Evolutionary conservation across 2,888 invertebrate species (phyloP).

Genomic region (Anoplius nigerrimus): DNA sequence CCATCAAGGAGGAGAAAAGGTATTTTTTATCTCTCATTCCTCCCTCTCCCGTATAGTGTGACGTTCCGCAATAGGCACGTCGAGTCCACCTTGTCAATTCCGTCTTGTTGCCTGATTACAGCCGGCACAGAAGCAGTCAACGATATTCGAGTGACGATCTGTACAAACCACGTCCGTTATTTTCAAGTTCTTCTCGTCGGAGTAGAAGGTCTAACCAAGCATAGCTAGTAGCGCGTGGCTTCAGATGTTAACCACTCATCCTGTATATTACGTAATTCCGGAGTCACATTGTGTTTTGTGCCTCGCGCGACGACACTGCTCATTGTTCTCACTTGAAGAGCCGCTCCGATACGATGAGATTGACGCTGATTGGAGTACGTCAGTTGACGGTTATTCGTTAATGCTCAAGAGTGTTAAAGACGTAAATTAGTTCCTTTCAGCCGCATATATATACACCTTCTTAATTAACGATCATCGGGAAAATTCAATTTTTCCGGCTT

Average conservation of each 20-base stretch:
- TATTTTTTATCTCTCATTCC: slow-evolving; percentile 40
- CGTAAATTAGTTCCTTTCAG: no score
- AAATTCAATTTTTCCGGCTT: no score
- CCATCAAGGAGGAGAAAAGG: slow-evolving; percentile 70
- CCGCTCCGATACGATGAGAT: no score
- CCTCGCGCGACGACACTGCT: no score
- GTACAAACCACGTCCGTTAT: slow-evolving; percentile 82
- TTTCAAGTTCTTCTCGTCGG: slow-evolving; percentile 76
- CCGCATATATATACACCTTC: no score
- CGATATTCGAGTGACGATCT: slow-evolving; percentile 83
- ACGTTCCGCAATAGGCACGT: slow-evolving; percentile 7
- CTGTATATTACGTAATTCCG: no score
- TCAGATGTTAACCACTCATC: slow-evolving; percentile 46
- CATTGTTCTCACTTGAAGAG: no score
- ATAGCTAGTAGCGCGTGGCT: slow-evolving; percentile 63
- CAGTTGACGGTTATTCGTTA: no score
- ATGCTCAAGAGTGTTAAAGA: no score
- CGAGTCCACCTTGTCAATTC: slow-evolving; percentile 1
- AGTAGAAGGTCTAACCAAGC: slow-evolving; percentile 75
- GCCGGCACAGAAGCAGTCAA: slow-evolving; percentile 75
- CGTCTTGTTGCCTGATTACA: slow-evolving; percentile 48
- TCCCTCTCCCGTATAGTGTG: neutral
- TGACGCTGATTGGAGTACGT: no score
- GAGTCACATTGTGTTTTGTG: no score
- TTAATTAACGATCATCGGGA: no score